Evolutionary conservation across 2,888 invertebrate genomes (phyloP), one percentile per base, ranked within the genome.

Genomic region (Lepidochrysops patricia): DNA sequence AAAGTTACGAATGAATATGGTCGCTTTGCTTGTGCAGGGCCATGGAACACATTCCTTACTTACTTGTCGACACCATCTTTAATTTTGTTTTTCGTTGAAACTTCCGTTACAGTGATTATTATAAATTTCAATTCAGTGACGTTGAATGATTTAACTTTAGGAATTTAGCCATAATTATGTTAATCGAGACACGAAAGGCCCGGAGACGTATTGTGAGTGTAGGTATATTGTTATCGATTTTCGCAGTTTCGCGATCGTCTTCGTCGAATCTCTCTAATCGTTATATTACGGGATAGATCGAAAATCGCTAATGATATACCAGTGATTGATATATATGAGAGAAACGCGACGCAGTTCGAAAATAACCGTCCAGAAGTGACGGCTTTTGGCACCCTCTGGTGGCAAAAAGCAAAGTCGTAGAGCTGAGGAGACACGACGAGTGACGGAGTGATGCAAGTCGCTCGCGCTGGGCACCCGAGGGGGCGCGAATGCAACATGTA

Each of bases 1-100:
- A 86, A 86, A 84, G 82, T 84, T 85, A 83, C 86, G 88, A 88
- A 86, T 77, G 88, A 84, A 73, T 74, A 76, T 72, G 82, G 77
- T 80, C 76, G 88, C 88, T 89, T 88, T 84, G 88, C 88, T 89
- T 89, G 81, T 76, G 84, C 86, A 80, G 86, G 85, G 87, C 87
- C 85, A 73, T 74, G 73, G 75, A 76, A 74, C 72, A 73, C 75
- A 73, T 70, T 67, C 68, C 63, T 64, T 67, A 61, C 64, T 68
- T 69, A 61, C 62, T 69, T 68, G 60, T 49, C 52, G 15, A 64
- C 58, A 66, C 63, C 61, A 64, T 19, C 62, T 67, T 68, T 69
- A 60, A 29, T 66, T 67, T n/a, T 69, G 63, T 61, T 66, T 64
- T 69, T 66, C 60, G 70, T 76, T 70, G 63, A 68, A 54, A 62